Evolutionary conservation across 2,797 vertebrate species (phyloP), one percentile per base, ranked within the genome.

Genomic region (Melanotaenia nigrans): DNA sequence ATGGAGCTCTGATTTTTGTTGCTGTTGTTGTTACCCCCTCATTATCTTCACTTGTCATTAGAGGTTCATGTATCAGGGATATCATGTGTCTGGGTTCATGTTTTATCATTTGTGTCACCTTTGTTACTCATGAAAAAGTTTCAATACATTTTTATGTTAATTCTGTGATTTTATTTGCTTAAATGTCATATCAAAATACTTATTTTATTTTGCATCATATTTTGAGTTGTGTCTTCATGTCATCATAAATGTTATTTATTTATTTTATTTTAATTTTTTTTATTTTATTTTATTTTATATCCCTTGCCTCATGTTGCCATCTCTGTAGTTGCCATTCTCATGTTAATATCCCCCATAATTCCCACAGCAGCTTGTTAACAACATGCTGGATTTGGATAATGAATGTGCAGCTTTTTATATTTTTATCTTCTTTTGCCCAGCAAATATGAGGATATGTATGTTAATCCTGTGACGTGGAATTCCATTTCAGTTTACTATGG

Each of bases 401-500:
- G 64, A 69, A 65, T 61, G n/a, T 81, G 57, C 69, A 18, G n/a
- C 18, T 67, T 80, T 84, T 78, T 80, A 65, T 68, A 36, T 28
- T 75, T 76, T 73, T 30, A 68, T 84, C 66, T 63, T 75, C 75
- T 79, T 79, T 53, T 13, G 65, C 25, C 12, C 70, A 47, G 72
- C 47, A 38, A 64, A 78, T 35, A 67, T 82, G 65, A 83, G 40
- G 61, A n/a, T 67, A 79, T 73, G 75, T 77, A 65, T 13, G 58
- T 74, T 77, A 84, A 86, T 87, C 83, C 82, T 66, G 81, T 54
- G 62, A 85, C 80, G 64, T 82, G 67, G 14, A 22, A 33, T 87
- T 87, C 81, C 54, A 58, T 73, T 82, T 84, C 57, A 45, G 62
- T 65, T 62, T 77, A 73, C 76, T 66, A 79, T 74, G 35, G 57